Evolutionary conservation across 2,113 vertebrate species (phyloP).

Genomic region (Serilophus lunatus): DNA sequence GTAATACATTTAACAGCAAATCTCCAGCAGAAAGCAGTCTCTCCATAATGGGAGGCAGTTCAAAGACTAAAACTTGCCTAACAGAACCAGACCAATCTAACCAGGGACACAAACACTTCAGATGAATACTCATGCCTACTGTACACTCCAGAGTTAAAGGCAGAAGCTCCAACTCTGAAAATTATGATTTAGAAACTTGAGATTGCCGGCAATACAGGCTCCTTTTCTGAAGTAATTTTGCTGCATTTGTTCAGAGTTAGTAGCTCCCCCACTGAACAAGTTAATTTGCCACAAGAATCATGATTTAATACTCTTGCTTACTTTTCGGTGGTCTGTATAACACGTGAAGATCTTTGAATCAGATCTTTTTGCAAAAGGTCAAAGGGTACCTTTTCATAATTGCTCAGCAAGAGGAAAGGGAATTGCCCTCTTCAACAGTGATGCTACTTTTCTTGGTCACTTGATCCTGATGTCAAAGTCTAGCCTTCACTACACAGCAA

Average conservation of each 20-base stretch:
- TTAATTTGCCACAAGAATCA: neutral
- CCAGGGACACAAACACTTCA: neutral
- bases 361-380: neutral
- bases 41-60: neutral
- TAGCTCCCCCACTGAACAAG: neutral
- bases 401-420: neutral
- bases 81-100: neutral
- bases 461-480: neutral
- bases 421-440: neutral
- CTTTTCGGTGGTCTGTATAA: neutral
- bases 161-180: neutral
- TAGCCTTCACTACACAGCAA: neutral
- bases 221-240: neutral
- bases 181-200: neutral
- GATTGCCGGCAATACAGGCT: neutral
- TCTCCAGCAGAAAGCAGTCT: neutral
- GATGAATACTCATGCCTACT: neutral
- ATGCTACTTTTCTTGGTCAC: neutral
- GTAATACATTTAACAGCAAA: neutral
- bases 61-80: neutral
- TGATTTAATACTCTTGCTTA: neutral
- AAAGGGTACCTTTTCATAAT: neutral
- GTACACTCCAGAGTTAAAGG: neutral
- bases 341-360: neutral
- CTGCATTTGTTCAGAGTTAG: neutral